phyloP scores from a whole-genome alignment of 2,797 vertebrate species.

The Rhincodon typus region DNA sequence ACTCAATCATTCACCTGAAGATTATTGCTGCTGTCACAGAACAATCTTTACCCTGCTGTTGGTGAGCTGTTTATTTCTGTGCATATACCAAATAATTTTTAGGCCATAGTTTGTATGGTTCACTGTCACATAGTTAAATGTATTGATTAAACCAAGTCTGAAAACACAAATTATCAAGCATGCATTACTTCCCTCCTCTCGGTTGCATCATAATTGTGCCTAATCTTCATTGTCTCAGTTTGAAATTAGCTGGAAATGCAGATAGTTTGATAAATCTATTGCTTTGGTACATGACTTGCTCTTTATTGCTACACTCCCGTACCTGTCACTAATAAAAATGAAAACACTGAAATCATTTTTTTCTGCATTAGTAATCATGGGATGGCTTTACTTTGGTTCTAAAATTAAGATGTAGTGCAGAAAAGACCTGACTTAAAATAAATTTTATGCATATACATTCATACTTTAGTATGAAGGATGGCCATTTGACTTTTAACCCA shows the following conservation, averaged over 20 bases:
- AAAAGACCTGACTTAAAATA: background rate
- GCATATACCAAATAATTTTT: background rate
- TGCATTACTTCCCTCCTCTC: background rate
- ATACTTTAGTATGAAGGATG: background rate
- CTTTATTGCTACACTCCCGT: background rate
- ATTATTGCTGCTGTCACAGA: background rate
- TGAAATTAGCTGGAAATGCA: background rate
- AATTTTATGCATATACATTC: background rate
- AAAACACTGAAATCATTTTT: background rate
- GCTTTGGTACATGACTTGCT: background rate
- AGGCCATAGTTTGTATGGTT: background rate
- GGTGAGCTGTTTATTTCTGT: background rate
- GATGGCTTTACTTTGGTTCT: background rate
- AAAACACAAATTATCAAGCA: background rate
- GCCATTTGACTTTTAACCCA: background rate
- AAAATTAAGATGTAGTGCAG: background rate
- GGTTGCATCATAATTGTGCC: background rate
- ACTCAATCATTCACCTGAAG: background rate
- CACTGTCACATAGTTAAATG: background rate
- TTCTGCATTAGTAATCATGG: conserved; percentile 3
- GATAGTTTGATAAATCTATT: background rate
- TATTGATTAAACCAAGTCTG: background rate
- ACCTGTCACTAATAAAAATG: background rate
- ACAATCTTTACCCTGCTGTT: background rate
- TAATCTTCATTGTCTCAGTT: background rate